Conservation (phyloP, 2,888 invertebrate species). For the Ceraclea dissimilis region DNA sequence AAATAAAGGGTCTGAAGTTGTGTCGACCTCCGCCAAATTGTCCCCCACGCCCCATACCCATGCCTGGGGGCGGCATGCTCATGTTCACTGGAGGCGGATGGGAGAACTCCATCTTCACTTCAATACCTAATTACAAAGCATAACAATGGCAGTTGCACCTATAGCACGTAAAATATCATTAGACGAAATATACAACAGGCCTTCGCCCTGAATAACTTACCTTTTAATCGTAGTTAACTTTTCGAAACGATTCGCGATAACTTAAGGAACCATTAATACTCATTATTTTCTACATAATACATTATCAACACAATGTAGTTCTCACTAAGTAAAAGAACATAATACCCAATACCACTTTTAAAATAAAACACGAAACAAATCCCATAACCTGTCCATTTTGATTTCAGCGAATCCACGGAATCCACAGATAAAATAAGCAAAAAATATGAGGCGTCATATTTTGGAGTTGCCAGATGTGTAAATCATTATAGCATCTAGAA, state of each 20-base stretch:
- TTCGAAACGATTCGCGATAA: neutral
- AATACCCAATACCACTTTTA: neutral
- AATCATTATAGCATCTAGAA: no score
- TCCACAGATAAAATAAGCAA: no score
- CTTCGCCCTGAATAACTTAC: slow-evolving; percentile 10
- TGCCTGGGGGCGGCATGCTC: slow-evolving; percentile 17
- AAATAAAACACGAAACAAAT: slow-evolving; percentile 4
- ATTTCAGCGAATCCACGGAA: neutral
- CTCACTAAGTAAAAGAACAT: neutral
- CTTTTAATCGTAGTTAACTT: slow-evolving; percentile 7
- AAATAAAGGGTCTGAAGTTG: slow-evolving; percentile 45
- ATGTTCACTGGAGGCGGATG: slow-evolving; percentile 17
- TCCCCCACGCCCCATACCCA: slow-evolving; percentile 14
- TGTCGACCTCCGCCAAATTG: slow-evolving; percentile 44
- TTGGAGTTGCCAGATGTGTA: no score
- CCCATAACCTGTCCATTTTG: slow-evolving; percentile 15
- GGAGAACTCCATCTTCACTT: slow-evolving; percentile 17
- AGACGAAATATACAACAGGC: slow-evolving; percentile 4
- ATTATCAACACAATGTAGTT: neutral
- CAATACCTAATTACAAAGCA: slow-evolving; percentile 16
- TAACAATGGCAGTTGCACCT: neutral
- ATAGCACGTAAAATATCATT: slow-evolving; percentile 4
- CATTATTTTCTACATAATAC: neutral
- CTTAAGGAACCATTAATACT: neutral
- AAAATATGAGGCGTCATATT: no score